A percentile compares a stretch with the other conserved stretches of the same genome.
phyloP scores from a whole-genome alignment of 2,113 vertebrate genomes.

The Atractosteus spatula region DNA sequence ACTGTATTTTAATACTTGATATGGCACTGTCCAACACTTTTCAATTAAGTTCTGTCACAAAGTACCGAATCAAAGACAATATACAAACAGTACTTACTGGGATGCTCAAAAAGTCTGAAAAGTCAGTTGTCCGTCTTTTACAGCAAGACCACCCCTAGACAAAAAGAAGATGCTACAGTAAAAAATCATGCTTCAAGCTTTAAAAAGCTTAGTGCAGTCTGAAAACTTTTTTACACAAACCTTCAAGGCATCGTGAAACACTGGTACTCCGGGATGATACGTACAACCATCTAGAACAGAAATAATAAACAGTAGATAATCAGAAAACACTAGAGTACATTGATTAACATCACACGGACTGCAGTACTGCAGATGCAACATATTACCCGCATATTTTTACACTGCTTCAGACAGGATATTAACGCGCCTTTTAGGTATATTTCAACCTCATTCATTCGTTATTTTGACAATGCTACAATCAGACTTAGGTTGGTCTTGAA shows the following conservation, averaged over 20 bases:
- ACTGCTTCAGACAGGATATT: no score
- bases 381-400: no score
- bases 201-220: neutral
- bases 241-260: slow-evolving; percentile 97
- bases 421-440: no score
- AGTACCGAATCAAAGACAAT: no score
- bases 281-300: slow-evolving; percentile 77
- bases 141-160: slow-evolving; percentile 96
- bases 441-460: no score
- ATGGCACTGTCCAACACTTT: no score
- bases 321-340: neutral
- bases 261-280: slow-evolving; percentile 91
- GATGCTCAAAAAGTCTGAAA: slow-evolving; percentile 95
- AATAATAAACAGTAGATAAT: slow-evolving; percentile 1
- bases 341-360: no score
- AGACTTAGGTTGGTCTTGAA: no score
- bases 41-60: no score
- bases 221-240: slow-evolving; percentile 54
- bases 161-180: slow-evolving; percentile 19
- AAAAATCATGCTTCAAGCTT: neutral
- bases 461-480: no score
- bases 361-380: no score
- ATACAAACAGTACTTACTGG: slow-evolving; percentile 67
- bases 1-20: no score
- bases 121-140: slow-evolving; percentile 92